phyloP scores from a whole-genome alignment of 2,797 vertebrate species.

The Okamejei kenojei region DNA sequence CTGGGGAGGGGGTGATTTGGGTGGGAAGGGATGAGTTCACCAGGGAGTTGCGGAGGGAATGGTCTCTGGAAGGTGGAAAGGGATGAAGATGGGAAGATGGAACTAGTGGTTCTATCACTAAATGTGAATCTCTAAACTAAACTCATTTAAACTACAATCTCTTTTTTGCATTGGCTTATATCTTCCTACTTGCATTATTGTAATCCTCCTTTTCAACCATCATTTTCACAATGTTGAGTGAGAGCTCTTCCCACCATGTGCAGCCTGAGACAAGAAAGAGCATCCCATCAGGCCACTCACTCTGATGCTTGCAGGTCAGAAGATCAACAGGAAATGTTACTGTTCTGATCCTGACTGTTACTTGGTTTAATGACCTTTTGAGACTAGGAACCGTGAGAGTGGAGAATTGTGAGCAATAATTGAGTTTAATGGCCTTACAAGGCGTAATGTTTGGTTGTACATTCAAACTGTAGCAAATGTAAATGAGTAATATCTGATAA shows the following conservation, averaged over 20 bases:
- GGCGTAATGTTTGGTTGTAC: background rate
- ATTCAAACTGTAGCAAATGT: too few relatives aligned
- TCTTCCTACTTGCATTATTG: background rate
- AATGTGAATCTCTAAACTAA: too few relatives aligned
- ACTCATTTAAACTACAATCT: too few relatives aligned
- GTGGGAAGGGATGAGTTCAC: too few relatives aligned
- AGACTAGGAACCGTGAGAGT: background rate
- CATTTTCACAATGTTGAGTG: background rate
- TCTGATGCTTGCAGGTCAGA: background rate
- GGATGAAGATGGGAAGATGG: too few relatives aligned
- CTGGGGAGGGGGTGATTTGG: too few relatives aligned
- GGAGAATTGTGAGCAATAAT: conserved; percentile 8
- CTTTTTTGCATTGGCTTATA: background rate
- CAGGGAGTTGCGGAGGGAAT: too few relatives aligned
- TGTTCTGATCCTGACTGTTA: background rate
- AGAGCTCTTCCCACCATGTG: background rate
- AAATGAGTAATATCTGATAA: background rate
- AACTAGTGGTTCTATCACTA: too few relatives aligned
- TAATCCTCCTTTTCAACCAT: background rate
- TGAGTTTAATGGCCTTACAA: background rate
- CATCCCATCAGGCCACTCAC: background rate
- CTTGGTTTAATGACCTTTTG: background rate
- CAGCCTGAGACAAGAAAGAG: background rate
- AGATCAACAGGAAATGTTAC: too few relatives aligned
- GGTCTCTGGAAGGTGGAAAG: too few relatives aligned